Evolutionary conservation across 1,140 invertebrate genomes (phyloP), one percentile per base, ranked within the genome.

Genomic region (Philotrypesis tridentata): DNA sequence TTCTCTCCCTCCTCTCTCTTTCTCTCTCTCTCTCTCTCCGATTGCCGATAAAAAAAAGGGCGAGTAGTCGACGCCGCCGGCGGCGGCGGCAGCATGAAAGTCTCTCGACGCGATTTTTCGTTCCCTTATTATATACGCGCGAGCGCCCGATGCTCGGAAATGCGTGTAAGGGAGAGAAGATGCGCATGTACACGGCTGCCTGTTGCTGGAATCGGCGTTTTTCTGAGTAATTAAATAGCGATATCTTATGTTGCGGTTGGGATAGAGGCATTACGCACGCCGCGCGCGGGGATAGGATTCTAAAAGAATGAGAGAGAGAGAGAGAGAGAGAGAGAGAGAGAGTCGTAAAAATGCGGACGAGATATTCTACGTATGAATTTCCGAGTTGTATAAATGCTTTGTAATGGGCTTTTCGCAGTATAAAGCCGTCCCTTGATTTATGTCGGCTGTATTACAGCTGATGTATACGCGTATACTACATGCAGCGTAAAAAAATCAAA

Each of bases 21-120:
- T 65, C 61, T 25, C 17, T 0, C 25, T 23, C 61, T 65, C 61
- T 12, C 55, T 5, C n/a, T 60, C n/a, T 60, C 2, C n/a, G 12
- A 14, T 7, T 71, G 68, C 29, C 55, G 70, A 21, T 60, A 55
- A 76, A 84, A 68, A 84, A 84, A 61, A 48, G 74, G 12, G 40
- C 21, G 40, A 43, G 40, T 11, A 43, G 40, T 14, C 40, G 12
- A 43, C 0, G 40, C 14, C n/a, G 33, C 9, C 33, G 33, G 9
- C 33, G 27, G n/a, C 6, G 12, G 9, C 75, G 29, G 63, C 33
- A 17, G 37, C 27, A 68, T 78, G 31, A 78, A 78, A 78, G 76
- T 33, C 76, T 55, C 48, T 48, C 43, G 48, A 55, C 17, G 48
- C 48, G 48, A 55, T 55, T 55, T 55, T 55, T 55, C 48, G 48